Conservation (phyloP, 1,140 invertebrate species). For the Trichonephila clavipes region DNA sequence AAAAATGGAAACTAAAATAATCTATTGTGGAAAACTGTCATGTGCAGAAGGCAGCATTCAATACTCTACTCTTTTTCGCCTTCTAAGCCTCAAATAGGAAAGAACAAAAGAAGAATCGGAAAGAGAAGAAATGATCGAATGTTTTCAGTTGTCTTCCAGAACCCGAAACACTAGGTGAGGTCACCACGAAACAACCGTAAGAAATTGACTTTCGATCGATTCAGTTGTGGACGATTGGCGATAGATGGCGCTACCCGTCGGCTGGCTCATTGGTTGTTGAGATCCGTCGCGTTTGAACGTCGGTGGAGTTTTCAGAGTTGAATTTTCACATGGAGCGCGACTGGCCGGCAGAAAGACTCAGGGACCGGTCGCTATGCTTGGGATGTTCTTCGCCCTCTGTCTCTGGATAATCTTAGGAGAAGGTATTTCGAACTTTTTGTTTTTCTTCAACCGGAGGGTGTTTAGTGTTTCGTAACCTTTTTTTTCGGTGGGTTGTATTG, state of each 20-base stretch:
- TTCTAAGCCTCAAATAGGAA: slow-evolving; percentile 56
- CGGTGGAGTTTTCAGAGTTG: slow-evolving; percentile 57
- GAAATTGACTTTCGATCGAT: slow-evolving; percentile 75
- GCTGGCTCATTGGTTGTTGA: background rate
- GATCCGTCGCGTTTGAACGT: background rate
- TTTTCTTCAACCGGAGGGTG: background rate
- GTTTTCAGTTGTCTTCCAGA: slow-evolving; percentile 75
- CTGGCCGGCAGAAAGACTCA: background rate
- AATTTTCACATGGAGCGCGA: slow-evolving; percentile 64
- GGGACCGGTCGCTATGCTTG: slow-evolving; percentile 70
- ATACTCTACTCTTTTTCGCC: slow-evolving; percentile 53
- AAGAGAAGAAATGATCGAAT: slow-evolving; percentile 69
- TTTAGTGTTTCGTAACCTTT: background rate
- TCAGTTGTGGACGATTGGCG: background rate
- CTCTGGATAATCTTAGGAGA: slow-evolving; percentile 69
- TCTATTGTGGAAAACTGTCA: slow-evolving; percentile 72
- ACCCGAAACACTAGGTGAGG: slow-evolving; percentile 71
- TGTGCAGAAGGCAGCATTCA: slow-evolving; percentile 68
- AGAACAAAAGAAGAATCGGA: background rate
- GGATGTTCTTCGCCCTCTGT: slow-evolving; percentile 52
- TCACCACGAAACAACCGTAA: slow-evolving; percentile 67
- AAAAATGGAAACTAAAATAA: slow-evolving; percentile 52
- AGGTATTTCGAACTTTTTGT: slow-evolving; percentile 15
- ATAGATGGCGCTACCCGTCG: slow-evolving; percentile 52
- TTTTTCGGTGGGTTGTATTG: background rate